Conservation (phyloP, 1,140 invertebrate genomes). For the Apis laboriosa region DNA sequence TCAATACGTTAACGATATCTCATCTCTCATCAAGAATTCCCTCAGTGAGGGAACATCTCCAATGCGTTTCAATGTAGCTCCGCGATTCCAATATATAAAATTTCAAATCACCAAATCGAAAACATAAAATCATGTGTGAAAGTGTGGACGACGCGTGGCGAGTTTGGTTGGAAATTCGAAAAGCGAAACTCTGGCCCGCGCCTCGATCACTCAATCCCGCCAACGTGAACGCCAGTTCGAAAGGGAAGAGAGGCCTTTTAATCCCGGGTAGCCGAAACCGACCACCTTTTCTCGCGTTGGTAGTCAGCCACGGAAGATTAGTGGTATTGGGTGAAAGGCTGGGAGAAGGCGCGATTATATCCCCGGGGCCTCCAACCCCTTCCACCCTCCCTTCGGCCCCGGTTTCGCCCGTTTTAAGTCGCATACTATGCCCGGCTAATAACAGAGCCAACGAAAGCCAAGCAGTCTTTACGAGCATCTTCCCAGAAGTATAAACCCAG, state of each 20-base stretch:
- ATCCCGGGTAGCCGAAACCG: not conserved
- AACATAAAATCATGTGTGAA: no score
- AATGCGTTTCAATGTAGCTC: no score
- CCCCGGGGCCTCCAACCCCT: constrained; percentile 51
- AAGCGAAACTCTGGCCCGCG: no score
- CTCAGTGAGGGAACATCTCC: no score
- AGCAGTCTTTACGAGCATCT: constrained; percentile 79
- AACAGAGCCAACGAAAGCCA: constrained; percentile 76
- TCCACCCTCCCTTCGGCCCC: constrained; percentile 50
- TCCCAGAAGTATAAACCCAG: constrained; percentile 79
- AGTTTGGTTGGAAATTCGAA: no score
- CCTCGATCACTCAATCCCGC: constrained; percentile 34
- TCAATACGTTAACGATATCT: no score
- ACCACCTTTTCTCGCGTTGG: constrained; percentile 31
- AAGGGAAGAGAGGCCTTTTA: constrained; percentile 22
- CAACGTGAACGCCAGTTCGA: not conserved
- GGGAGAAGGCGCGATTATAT: constrained; percentile 74
- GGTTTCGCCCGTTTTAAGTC: constrained; percentile 68
- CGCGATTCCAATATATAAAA: no score
- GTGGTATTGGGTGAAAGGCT: constrained; percentile 71
- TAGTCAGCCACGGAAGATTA: constrained; percentile 68
- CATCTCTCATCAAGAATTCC: no score
- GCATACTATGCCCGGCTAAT: constrained; percentile 73
- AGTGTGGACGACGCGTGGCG: no score
- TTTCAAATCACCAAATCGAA: no score